Conservation (phyloP, 2,797 vertebrate species). For the Cheirogaleus major region DNA sequence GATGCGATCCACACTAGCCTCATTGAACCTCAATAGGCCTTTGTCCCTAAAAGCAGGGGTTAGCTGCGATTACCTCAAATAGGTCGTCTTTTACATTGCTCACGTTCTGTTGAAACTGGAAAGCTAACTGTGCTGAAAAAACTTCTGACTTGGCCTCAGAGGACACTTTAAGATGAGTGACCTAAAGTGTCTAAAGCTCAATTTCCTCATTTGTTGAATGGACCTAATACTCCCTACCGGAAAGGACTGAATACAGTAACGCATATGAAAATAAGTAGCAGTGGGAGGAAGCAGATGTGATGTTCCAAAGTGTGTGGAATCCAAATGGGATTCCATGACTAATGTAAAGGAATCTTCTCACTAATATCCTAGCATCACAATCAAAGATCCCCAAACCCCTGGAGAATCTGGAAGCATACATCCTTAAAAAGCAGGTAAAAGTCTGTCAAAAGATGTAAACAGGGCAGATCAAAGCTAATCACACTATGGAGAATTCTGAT, state of each 20-base stretch:
- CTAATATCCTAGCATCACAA: neutral
- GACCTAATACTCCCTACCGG: neutral
- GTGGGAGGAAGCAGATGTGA: neutral
- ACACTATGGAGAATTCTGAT: neutral
- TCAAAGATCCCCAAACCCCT: neutral
- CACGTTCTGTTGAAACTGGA: neutral
- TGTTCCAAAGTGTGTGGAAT: neutral
- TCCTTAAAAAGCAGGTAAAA: neutral
- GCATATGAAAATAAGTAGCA: neutral
- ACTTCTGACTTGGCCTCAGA: neutral
- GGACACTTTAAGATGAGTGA: neutral
- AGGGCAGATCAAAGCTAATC: neutral
- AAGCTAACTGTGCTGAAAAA: neutral
- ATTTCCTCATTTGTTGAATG: neutral
- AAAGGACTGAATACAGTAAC: neutral
- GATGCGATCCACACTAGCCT: neutral
- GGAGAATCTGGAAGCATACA: neutral
- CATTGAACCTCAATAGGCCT: slow-evolving; percentile 48
- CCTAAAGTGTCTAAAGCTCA: neutral
- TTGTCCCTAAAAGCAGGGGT: neutral
- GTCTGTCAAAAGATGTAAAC: neutral
- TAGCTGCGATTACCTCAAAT: neutral
- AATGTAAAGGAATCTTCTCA: neutral
- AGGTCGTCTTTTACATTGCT: slow-evolving; percentile 8
- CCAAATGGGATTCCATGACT: neutral